Conservation (phyloP, 2,113 vertebrate genomes). For the Tichodroma muraria region DNA sequence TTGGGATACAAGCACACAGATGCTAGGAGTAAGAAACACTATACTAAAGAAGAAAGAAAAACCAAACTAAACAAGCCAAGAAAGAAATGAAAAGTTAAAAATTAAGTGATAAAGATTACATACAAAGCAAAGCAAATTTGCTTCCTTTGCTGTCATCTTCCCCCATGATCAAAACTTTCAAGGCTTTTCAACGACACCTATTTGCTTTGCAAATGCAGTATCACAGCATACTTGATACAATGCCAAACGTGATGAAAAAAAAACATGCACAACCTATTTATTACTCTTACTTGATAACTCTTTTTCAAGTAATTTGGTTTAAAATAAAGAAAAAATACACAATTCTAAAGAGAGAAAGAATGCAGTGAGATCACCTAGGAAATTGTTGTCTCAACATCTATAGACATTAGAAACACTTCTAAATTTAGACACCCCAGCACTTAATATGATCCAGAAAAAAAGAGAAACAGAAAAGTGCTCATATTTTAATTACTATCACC, state of each 20-base stretch:
- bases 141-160: background rate
- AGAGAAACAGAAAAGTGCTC: background rate
- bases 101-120: background rate
- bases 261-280: background rate
- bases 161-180: background rate
- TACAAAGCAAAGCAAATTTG: background rate
- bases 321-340: background rate
- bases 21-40: background rate
- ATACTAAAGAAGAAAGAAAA: background rate
- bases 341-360: background rate
- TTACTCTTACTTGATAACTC: background rate
- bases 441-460: background rate
- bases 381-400: background rate
- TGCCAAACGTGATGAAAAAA: background rate
- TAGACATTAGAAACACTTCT: background rate
- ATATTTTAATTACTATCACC: background rate
- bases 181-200: background rate
- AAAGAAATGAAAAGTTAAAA: background rate
- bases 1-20: background rate
- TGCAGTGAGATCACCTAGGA: background rate
- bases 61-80: background rate
- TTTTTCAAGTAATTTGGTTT: background rate
- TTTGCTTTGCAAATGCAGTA: background rate
- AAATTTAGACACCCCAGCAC: background rate
- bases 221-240: background rate